phyloP scores from a whole-genome alignment of 2,797 vertebrate species.

The Erithacus rubecula region DNA sequence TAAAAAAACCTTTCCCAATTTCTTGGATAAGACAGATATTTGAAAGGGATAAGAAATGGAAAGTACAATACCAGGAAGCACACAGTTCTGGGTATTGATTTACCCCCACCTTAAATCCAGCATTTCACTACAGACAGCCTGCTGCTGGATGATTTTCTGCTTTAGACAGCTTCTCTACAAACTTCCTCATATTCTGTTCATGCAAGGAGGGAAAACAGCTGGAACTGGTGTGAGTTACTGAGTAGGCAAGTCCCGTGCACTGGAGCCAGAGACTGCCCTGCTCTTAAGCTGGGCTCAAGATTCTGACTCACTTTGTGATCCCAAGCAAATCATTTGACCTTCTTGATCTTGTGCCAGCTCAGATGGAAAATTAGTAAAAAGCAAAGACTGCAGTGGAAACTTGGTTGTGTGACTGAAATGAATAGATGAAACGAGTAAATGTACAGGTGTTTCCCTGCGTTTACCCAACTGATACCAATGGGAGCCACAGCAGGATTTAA shows the following conservation, averaged over 20 bases:
- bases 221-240: slow-evolving; percentile 7
- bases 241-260: not conserved
- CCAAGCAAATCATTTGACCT: slow-evolving; percentile 33
- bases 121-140: not conserved
- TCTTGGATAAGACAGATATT: not conserved
- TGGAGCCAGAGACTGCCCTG: slow-evolving; percentile 8
- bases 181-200: slow-evolving; percentile 66
- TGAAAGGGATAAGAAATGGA: not conserved
- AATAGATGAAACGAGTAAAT: slow-evolving; percentile 17
- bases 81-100: not conserved
- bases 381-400: slow-evolving; percentile 34
- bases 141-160: slow-evolving; percentile 18
- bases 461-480: not conserved
- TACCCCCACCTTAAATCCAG: not conserved
- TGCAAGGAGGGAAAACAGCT: slow-evolving; percentile 25
- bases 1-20: not conserved
- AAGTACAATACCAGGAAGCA: not conserved
- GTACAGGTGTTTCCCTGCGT: slow-evolving; percentile 42
- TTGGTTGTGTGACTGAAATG: not conserved
- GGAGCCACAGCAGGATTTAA: not conserved
- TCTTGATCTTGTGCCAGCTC: slow-evolving; percentile 53
- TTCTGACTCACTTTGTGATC: slow-evolving; percentile 64
- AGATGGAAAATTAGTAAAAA: slow-evolving; percentile 57
- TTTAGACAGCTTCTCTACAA: slow-evolving; percentile 13
- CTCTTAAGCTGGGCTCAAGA: slow-evolving; percentile 13